Conservation (phyloP, 2,113 vertebrate genomes). For the Saccopteryx bilineata region DNA sequence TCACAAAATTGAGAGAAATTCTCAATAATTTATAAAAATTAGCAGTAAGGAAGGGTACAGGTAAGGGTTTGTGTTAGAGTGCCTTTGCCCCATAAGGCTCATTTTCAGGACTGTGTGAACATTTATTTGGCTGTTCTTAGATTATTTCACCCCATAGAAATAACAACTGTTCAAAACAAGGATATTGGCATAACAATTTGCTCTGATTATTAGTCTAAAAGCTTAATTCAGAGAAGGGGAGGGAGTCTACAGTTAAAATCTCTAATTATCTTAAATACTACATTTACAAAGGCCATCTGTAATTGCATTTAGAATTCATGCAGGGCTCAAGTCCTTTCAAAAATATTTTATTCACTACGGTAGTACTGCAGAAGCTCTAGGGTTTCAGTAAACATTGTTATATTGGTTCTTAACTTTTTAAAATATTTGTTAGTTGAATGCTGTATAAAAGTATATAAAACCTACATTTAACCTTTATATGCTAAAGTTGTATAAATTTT, state of each 20-base stretch:
- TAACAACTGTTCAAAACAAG: background rate
- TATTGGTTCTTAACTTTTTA: background rate
- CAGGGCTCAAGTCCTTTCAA: background rate
- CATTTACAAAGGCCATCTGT: background rate
- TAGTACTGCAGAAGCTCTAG: background rate
- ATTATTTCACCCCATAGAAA: background rate
- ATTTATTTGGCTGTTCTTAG: background rate
- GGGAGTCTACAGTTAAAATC: background rate
- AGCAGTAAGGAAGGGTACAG: background rate
- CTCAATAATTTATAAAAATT: background rate
- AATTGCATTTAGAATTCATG: background rate
- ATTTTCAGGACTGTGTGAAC: background rate
- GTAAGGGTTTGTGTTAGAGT: background rate
- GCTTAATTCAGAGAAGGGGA: background rate
- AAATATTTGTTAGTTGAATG: conserved; percentile 20
- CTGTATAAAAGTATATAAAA: background rate
- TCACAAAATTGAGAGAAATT: background rate
- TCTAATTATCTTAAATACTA: background rate
- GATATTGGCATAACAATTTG: background rate
- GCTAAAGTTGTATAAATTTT: background rate
- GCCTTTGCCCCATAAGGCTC: background rate
- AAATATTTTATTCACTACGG: conserved; percentile 14
- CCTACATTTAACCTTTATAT: background rate
- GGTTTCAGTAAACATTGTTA: background rate
- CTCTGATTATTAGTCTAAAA: background rate